Base-by-base conservation (phyloP, 2,113 vertebrate species). In the Mustela lutreola region DNA sequence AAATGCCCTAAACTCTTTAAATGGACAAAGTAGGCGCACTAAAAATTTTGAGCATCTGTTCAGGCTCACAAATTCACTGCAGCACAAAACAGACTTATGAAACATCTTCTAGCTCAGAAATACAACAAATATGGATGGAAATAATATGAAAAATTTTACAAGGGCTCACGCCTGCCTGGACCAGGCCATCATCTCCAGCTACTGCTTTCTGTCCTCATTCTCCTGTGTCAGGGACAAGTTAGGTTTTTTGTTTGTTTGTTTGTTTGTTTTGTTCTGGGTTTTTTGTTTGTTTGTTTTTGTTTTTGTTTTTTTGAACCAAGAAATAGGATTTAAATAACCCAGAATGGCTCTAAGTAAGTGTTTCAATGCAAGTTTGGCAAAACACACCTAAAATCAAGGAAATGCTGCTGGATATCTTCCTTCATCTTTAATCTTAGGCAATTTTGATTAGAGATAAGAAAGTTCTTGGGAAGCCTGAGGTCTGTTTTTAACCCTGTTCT, bases 1-100 rank as follows among this genome's bases (percentile, higher is more conserved):
- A 92, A n/a, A 82, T 62, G 19, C 36, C 48, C 15, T 83, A 19
- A 90, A 53, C 10, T 67, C 33, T 83, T 94, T 62, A 85, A 91
- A 50, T 63, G 42, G 11, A 15, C 39, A 71, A 85, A 65, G 24
- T 36, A 36, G 11, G 39, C 71, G 53, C 91, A 76, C 21, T 83
- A 79, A 93, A 96, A 39, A 19, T n/a, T 76, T 0, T 36, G 22
- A 56, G 8, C 9, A 53, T 33, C 70, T 67, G 0, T 50, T 95
- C 42, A 94, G 78, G n/a, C 12, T 58, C 50, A 80, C n/a, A 71
- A 60, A 81, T 81, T 84, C 28, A 76, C 1, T 16, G 1, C 10
- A 63, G 15, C 21, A 60, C 58, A 42, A 62, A 60, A 39, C 2
- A 79, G 42, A 60, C 5, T 12, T n/a, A 24, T 45, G 82, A 48